Evolutionary conservation across 2,113 vertebrate genomes (phyloP).

Genomic region (Tamias sibiricus): DNA sequence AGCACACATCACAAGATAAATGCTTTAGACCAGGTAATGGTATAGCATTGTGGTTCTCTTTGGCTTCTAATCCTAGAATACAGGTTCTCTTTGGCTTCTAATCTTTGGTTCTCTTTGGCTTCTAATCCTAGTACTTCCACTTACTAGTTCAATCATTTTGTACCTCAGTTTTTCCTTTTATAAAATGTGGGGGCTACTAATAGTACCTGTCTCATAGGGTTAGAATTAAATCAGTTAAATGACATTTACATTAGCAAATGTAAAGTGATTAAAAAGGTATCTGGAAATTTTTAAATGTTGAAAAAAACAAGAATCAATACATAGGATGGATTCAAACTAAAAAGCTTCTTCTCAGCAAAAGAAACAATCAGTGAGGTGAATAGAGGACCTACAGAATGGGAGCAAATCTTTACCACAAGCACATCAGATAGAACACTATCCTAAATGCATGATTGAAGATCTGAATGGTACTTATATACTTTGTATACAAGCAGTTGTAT

Average conservation of each 20-base stretch:
- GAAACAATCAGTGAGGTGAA: no score
- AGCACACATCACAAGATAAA: not conserved
- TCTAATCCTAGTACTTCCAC: not conserved
- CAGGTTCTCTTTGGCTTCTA: slow-evolving; percentile 15
- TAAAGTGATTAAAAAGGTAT: not conserved
- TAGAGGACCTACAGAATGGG: no score
- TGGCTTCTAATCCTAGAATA: not conserved
- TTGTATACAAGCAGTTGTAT: no score
- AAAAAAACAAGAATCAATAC: no score
- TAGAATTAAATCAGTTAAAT: not conserved
- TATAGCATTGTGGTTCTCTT: not conserved
- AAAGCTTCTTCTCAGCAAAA: no score
- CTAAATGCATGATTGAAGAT: no score
- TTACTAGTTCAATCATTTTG: not conserved
- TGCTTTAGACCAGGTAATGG: not conserved
- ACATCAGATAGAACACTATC: no score
- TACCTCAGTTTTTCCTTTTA: not conserved
- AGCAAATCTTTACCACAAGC: no score
- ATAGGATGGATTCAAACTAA: no score
- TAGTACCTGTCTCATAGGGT: not conserved
- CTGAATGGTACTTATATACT: no score
- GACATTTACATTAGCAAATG: not conserved
- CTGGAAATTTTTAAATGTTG: not conserved
- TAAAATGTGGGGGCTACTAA: not conserved
- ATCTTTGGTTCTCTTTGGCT: not conserved